phyloP scores from a whole-genome alignment of 1,140 invertebrate genomes.

The Achatina immaculata region DNA sequence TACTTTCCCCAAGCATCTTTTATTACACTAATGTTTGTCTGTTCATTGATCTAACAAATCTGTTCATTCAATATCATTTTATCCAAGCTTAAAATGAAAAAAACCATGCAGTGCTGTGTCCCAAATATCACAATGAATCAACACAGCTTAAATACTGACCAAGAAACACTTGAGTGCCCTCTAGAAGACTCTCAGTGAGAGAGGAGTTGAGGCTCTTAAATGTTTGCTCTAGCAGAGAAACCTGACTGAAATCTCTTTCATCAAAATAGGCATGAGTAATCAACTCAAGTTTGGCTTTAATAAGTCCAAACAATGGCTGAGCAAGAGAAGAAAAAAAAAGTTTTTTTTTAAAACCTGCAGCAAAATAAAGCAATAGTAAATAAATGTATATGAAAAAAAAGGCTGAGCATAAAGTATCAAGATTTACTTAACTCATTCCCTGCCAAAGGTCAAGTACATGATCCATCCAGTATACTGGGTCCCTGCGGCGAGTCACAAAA shows the following conservation, averaged over 20 bases:
- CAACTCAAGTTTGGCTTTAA: slow-evolving; percentile 87
- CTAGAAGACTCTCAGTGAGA: slow-evolving; percentile 78
- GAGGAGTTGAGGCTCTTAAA: slow-evolving; percentile 92
- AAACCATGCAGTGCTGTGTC: neutral
- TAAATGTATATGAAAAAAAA: neutral
- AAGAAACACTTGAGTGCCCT: slow-evolving; percentile 82
- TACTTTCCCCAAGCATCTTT: no score
- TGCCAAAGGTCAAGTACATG: no score
- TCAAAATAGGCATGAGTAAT: slow-evolving; percentile 98
- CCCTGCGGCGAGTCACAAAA: no score
- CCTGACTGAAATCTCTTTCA: slow-evolving; percentile 77
- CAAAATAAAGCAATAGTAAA: neutral
- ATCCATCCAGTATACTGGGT: no score
- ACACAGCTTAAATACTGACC: no score
- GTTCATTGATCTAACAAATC: no score
- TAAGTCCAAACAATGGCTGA: slow-evolving; percentile 69
- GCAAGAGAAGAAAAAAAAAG: no score
- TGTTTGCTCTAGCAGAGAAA: slow-evolving; percentile 91
- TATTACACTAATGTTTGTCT: no score
- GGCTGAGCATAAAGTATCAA: neutral
- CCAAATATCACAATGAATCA: neutral
- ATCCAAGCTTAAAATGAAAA: no score
- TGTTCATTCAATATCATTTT: no score
- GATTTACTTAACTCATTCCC: no score
- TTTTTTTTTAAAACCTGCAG: neutral